Evolutionary conservation across 2,888 invertebrate species (phyloP), one percentile per base, ranked within the genome.

Genomic region (Apamea anceps): DNA sequence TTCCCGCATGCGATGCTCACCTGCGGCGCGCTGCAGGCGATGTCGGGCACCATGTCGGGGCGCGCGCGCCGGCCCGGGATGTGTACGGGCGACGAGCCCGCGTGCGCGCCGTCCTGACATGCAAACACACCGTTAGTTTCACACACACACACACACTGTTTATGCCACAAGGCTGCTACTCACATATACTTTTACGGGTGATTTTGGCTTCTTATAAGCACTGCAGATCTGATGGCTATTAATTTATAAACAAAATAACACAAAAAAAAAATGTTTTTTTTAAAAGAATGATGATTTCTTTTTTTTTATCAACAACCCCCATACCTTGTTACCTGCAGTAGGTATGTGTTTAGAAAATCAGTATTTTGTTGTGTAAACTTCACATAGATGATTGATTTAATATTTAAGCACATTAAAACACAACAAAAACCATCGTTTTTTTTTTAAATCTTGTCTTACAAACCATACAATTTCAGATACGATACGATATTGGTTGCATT

Each of bases 41-140:
- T 95, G 87, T 98, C 98, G 0, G 97, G 97, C 82, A 98, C 97
- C 97, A 98, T 98, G 91, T 98, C 98, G 0, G 98, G 97, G 10
- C 94, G 82, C 72, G 92, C 92, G 60, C 93, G 88, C 0, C 95
- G 88, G 3, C 93, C 94, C 78, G 93, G 93, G 32, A 94, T 94
- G 90, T 95, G 94, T 42, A 95, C 95, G 67, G 96, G 96, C 1
- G 96, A 96, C 2, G 96, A 95, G 21, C 90, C 87, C 51, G 91
- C 89, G 65, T 93, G 93, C 10, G 87, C 90, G 37, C 87, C 88
- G 65, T 96, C 95, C 92, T 93, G 92, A 65, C 77, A 85, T 91
- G 89, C 90, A 60, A 63, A 0, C 60, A 54, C 60, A 51, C 28
- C 21, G 82, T 80, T 81, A 80, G 70, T 57, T 0, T 1, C n/a